Conservation (phyloP, 2,888 invertebrate genomes). For the Vanessa cardui region DNA sequence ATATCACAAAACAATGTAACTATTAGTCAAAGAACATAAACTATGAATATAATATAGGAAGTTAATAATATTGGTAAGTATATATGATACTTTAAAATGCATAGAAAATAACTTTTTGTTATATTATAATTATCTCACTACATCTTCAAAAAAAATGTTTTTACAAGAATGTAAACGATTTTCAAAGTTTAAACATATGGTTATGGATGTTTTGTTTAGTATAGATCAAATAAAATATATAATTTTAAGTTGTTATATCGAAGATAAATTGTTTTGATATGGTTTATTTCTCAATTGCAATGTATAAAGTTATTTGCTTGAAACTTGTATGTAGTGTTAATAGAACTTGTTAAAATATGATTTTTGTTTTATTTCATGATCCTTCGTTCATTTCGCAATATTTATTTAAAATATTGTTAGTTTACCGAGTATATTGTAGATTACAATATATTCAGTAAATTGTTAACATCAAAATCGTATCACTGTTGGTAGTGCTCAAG, state of each 20-base stretch:
- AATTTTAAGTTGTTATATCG: constrained; percentile 5
- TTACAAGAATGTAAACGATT: background rate
- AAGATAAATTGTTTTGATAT: background rate
- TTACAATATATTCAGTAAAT: too few species aligned
- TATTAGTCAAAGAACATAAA: too few species aligned
- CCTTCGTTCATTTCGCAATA: too few species aligned
- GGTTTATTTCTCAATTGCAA: constrained; percentile 2
- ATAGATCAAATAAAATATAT: background rate
- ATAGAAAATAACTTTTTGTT: too few species aligned
- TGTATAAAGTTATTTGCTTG: constrained; percentile 2
- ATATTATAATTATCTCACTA: background rate
- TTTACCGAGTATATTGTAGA: too few species aligned
- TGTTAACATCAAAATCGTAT: too few species aligned
- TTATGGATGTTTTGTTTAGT: constrained; percentile 10
- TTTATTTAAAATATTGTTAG: too few species aligned
- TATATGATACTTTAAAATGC: too few species aligned
- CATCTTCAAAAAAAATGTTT: background rate
- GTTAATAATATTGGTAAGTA: too few species aligned
- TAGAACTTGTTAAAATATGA: constrained; percentile 4
- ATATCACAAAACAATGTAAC: too few species aligned
- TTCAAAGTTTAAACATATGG: background rate
- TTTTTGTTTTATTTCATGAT: constrained; percentile 3
- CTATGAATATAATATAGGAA: too few species aligned
- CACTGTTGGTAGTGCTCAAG: too few species aligned
- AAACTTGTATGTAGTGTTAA: constrained; percentile 9